Conservation (phyloP, 2,888 invertebrate species). For the Morinoia aosen region DNA sequence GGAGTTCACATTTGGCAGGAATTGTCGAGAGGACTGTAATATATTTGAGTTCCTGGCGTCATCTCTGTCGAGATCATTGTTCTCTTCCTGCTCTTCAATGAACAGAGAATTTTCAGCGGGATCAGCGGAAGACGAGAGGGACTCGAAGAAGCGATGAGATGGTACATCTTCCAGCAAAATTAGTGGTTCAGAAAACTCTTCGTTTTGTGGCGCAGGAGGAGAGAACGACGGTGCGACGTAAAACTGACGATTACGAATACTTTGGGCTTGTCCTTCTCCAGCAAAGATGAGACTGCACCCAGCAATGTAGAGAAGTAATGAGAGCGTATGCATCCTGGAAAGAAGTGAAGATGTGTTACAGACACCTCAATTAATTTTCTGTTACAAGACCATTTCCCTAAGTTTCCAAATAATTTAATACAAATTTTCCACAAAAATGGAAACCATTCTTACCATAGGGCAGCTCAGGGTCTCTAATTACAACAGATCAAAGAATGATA, state of each 20-base stretch:
- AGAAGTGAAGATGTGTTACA: not conserved
- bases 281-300: not conserved
- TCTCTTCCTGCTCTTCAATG: not conserved
- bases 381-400: not conserved
- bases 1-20: not conserved
- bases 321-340: constrained; percentile 40
- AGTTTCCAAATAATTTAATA: not conserved
- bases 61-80: not conserved
- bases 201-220: not conserved
- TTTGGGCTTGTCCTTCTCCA: not conserved
- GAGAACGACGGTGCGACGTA: not conserved
- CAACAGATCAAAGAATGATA: not conserved
- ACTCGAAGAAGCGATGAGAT: not conserved
- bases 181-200: not conserved
- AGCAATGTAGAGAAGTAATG: not conserved
- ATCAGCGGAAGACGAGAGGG: not conserved
- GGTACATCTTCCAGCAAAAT: not conserved
- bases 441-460: not conserved
- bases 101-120: not conserved
- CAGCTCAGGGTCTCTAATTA: not conserved
- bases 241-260: not conserved
- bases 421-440: not conserved
- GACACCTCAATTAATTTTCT: not conserved
- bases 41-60: not conserved
- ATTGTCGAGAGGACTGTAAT: not conserved